Evolutionary conservation across 2,797 vertebrate species (phyloP), one percentile per base, ranked within the genome.

Genomic region (Taenioides sp.): DNA sequence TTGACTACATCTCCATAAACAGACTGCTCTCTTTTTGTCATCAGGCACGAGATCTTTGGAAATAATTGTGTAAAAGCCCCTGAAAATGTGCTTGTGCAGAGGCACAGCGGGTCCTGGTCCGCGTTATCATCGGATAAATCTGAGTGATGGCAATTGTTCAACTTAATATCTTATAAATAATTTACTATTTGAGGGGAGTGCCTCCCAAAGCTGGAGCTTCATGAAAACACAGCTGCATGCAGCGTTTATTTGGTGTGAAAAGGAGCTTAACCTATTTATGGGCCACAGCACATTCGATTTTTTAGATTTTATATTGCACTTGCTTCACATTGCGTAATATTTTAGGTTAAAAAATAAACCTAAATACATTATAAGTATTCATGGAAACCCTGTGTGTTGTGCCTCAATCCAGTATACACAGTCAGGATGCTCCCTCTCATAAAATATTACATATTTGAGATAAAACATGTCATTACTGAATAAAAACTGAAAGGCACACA

Each of bases 1-100:
- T 94, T 94, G 93, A 94, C 92, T 90, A 93, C 92, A 94, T 93
- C 91, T 93, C 92, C 92, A 94, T 94, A 93, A 94, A 94, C 92
- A 93, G 89, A 91, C 90, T 89, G 90, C 87, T 87, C 90, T 92
- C 87, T 93, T 93, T 93, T 89, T 94, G 92, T 93, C 89, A 89
- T 90, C 86, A 87, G 88, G 90, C 91, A 92, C 88, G 89, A 92
- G 92, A 91, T 92, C 88, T 91, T 90, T 88, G 86, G 84, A 64
- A 90, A 89, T 91, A 92, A 92, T 91, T 91, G 84, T 80, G 70
- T 91, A 90, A 89, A 89, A 90, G 85, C 84, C 81, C 86, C 84
- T 92, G 89, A 88, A 92, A 91, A 91, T 90, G 87, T 85, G 84
- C 77, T 90, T 85, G 82, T 90, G 74, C 79, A 73, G 77, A 76